Conservation (phyloP, 2,888 invertebrate genomes). For the Epinotia ramella region DNA sequence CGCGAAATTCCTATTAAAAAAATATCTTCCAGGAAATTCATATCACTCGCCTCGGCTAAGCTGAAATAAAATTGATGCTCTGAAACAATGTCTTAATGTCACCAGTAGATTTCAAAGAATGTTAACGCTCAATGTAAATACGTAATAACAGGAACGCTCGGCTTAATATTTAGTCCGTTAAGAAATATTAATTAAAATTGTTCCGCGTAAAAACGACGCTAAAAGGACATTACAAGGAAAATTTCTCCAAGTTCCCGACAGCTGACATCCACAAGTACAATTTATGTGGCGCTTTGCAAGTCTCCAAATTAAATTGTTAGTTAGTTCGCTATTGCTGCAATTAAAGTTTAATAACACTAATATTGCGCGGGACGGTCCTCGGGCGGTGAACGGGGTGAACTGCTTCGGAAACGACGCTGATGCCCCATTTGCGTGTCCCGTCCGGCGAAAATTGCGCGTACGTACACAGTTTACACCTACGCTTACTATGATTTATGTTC, state of each 20-base stretch:
- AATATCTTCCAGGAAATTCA: not conserved
- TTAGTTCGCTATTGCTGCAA: constrained; percentile 78
- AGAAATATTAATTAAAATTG: constrained; percentile 82
- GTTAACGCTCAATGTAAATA: constrained; percentile 51
- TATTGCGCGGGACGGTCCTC: constrained; percentile 54
- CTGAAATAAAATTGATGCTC: constrained; percentile 20
- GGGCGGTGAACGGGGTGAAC: constrained; percentile 5
- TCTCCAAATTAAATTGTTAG: constrained; percentile 80
- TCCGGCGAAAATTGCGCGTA: constrained; percentile 27
- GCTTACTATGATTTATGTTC: constrained; percentile 34
- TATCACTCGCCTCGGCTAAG: not conserved
- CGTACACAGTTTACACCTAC: constrained; percentile 32
- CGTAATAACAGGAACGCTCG: constrained; percentile 55
- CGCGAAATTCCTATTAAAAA: too few species aligned
- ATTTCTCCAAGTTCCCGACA: constrained; percentile 79
- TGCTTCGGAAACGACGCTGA: constrained; percentile 29
- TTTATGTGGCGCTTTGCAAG: constrained; percentile 75
- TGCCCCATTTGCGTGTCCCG: constrained; percentile 39
- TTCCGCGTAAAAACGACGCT: constrained; percentile 76
- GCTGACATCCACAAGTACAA: constrained; percentile 82
- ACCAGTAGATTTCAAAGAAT: constrained; percentile 35
- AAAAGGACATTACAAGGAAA: constrained; percentile 82
- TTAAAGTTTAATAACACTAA: constrained; percentile 75
- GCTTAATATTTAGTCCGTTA: constrained; percentile 60
- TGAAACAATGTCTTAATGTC: constrained; percentile 30